Evolutionary conservation across 2,797 vertebrate species (phyloP), one percentile per base, ranked within the genome.

Genomic region (Pteronotus mesoamericanus): DNA sequence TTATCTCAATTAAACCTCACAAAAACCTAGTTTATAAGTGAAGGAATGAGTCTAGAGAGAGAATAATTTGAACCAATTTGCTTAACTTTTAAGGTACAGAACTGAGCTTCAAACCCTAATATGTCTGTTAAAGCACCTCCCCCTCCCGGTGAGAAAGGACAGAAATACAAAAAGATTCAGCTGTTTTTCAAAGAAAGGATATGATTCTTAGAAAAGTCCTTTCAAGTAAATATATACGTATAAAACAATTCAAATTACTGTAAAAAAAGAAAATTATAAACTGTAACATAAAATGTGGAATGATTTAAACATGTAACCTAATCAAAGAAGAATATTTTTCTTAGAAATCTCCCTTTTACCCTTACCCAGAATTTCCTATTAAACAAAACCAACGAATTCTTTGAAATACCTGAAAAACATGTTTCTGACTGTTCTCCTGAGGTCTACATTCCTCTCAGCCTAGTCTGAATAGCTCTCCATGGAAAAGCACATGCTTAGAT

Each of bases 321-420:
- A 88, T 86, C 44, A 53, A 77, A 69, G 12, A 74, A 2, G 29
- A 87, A 87, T 94, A 59, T 85, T 72, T 88, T 77, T 6, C 12
- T 64, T 12, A 57, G 21, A 51, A 86, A 75, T 72, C 4, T 95
- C 46, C 57, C 6, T 82, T 66, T 93, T 3, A 66, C 29, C 1
- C 5, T 53, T 53, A 39, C 24, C 7, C 10, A 34, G 44, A 34
- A 9, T 46, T 61, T 96, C 15, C 51, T 93, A 80, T 59, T 71
- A 46, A 78, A 79, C 79, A 46, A 44, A 5, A 71, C n/a, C 15
- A 51, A 2, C 48, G 24, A 57, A 39, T 21, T 84, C 9, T 14
- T 79, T 88, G 32, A 12, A 59, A 72, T 11, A 39, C 21, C 72
- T 84, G 34, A 39, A 64, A 90, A 87, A 29, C 3, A 29, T n/a